Evolutionary conservation across 2,113 vertebrate genomes (phyloP).

Genomic region (Riparia riparia): DNA sequence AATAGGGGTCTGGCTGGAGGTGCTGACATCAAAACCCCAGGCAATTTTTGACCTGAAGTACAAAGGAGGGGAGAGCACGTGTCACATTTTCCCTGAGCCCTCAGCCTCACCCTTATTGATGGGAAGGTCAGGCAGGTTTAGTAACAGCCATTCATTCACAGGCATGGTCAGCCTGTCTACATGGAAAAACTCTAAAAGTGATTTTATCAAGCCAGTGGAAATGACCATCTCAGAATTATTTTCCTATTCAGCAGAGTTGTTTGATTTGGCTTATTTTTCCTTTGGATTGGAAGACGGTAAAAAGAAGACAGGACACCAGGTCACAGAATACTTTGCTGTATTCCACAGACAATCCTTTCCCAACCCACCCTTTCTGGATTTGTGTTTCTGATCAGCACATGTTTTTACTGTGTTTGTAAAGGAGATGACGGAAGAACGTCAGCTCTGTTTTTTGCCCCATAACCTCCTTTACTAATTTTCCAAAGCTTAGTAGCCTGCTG

Average conservation of each 20-base stretch:
- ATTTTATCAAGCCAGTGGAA: background rate
- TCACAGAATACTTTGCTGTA: background rate
- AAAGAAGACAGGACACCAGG: background rate
- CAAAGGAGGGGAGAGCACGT: background rate
- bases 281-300: background rate
- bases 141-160: background rate
- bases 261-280: background rate
- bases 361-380: background rate
- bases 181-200: background rate
- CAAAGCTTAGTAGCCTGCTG: background rate
- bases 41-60: background rate
- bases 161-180: background rate
- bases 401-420: background rate
- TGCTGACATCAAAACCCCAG: background rate
- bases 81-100: background rate
- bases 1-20: background rate
- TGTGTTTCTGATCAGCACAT: background rate
- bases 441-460: background rate
- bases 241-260: background rate
- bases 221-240: background rate
- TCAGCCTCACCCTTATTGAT: slow-evolving; percentile 25
- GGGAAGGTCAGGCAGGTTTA: slow-evolving; percentile 23
- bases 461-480: background rate
- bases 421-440: accelerated
- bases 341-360: background rate